Percentiles rank a stretch among this genome's conserved stretches.
phyloP scores from a whole-genome alignment of 2,888 invertebrate genomes.

The Neoascia interrupta region DNA sequence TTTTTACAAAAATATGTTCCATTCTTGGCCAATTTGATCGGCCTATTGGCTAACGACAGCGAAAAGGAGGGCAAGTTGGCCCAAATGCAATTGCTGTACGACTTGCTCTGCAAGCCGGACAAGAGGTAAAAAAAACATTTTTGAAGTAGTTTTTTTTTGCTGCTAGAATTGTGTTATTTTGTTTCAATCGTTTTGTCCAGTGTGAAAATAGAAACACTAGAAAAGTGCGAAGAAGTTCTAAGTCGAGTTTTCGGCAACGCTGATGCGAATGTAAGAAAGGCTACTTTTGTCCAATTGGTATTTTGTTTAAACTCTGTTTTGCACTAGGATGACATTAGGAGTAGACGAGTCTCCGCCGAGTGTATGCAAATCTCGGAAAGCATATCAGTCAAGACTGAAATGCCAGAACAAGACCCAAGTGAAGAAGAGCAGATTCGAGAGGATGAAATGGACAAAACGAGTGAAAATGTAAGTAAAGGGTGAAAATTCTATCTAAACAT shows the following conservation, averaged over 20 bases:
- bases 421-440: background rate
- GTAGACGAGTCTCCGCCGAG: too few species aligned
- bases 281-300: too few species aligned
- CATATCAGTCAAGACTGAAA: too few species aligned
- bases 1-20: slow-evolving; percentile 71
- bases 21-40: slow-evolving; percentile 66
- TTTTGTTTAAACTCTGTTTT: background rate
- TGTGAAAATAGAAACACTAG: slow-evolving; percentile 49
- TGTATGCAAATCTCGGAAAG: too few species aligned
- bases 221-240: slow-evolving; percentile 61
- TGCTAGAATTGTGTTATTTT: background rate
- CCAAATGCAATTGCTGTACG: slow-evolving; percentile 59
- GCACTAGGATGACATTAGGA: background rate
- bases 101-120: slow-evolving; percentile 58
- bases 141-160: background rate
- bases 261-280: too few species aligned
- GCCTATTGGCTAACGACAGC: slow-evolving; percentile 46
- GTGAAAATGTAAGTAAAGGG: too few species aligned
- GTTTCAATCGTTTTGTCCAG: slow-evolving; percentile 25
- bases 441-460: background rate
- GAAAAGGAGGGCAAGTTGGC: slow-evolving; percentile 56
- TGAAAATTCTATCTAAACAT: too few species aligned
- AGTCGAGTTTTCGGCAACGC: slow-evolving; percentile 52
- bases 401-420: too few species aligned
- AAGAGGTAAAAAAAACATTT: slow-evolving; percentile 51